Conservation (phyloP, 2,113 vertebrate species). For the Sinosuthora webbiana region DNA sequence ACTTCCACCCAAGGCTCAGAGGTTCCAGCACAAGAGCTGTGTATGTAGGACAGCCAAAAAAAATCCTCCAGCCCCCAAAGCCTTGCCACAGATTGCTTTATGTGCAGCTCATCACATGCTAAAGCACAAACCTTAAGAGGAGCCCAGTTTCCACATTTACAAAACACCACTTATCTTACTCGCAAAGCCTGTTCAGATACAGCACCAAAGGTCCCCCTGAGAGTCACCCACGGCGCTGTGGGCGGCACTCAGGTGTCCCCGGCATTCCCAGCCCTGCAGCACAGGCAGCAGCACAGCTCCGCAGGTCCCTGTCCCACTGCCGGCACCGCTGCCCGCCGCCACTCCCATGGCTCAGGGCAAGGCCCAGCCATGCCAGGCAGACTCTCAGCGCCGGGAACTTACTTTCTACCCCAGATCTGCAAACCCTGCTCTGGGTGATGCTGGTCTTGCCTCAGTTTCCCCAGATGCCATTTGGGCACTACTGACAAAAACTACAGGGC, state of each 20-base stretch:
- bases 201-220: background rate
- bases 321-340: rapidly evolving
- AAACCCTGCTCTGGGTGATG: background rate
- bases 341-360: rapidly evolving
- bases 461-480: background rate
- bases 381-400: background rate
- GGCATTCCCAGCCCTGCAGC: background rate
- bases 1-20: background rate
- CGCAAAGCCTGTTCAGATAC: background rate
- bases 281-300: rapidly evolving
- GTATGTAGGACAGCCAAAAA: background rate
- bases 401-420: background rate
- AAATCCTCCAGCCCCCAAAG: background rate
- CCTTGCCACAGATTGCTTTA: background rate
- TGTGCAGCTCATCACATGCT: background rate
- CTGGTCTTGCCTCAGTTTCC: background rate
- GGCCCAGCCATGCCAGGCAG: background rate
- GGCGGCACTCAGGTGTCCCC: rapidly evolving
- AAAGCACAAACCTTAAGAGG: background rate
- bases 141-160: background rate
- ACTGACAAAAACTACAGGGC: background rate
- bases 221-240: rapidly evolving
- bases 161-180: background rate
- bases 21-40: background rate
- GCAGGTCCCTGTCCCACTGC: background rate